A percentile compares a stretch with the other conserved stretches of the same genome.
phyloP scores from a whole-genome alignment of 2,113 vertebrate genomes.

The Todiramphus chloris region DNA sequence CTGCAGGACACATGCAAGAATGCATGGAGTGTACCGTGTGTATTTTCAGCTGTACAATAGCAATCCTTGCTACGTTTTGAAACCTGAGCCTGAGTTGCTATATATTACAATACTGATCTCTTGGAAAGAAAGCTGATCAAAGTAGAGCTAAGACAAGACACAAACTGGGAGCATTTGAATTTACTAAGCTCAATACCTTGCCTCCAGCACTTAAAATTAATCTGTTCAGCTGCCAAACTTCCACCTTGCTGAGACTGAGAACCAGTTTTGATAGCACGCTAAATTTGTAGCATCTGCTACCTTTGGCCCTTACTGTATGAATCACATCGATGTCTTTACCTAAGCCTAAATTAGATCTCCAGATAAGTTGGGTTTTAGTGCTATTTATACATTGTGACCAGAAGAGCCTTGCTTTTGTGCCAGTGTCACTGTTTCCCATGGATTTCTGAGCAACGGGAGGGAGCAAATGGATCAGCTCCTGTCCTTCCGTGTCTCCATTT shows the following conservation, averaged over 20 bases:
- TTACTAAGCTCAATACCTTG: slow-evolving; percentile 17
- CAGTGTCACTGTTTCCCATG: background rate
- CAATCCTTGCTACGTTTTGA: background rate
- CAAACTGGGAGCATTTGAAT: background rate
- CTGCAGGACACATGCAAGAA: background rate
- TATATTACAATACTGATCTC: background rate
- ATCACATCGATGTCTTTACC: background rate
- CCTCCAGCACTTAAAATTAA: background rate
- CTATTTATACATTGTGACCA: background rate
- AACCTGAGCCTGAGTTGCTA: background rate
- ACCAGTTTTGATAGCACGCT: background rate
- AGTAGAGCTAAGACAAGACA: background rate
- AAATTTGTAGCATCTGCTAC: background rate
- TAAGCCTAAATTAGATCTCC: background rate
- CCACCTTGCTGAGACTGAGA: background rate
- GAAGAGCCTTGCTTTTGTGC: background rate
- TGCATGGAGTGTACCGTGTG: background rate
- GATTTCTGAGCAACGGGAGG: background rate
- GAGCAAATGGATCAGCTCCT: background rate
- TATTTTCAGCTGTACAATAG: background rate
- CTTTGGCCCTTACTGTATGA: background rate
- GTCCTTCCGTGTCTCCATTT: slow-evolving; percentile 29
- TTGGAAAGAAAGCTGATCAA: background rate
- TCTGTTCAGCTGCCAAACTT: background rate
- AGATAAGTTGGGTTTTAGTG: background rate